Evolutionary conservation across 2,888 invertebrate genomes (phyloP), one percentile per base, ranked within the genome.

Genomic region (Zonitis immaculata): DNA sequence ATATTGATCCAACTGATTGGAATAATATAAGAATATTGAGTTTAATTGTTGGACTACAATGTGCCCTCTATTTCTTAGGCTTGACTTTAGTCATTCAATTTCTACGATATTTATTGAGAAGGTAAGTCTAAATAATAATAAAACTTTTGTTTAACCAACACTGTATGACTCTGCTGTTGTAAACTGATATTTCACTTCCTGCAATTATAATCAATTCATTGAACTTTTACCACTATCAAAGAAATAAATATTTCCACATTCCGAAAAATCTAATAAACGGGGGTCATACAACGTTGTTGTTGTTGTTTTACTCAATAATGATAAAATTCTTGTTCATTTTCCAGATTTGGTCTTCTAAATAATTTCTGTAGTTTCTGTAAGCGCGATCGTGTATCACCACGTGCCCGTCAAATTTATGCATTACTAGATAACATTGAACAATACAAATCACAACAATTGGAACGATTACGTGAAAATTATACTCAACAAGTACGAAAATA

Each of bases 401-500:
- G 90, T 51, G 85, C 89, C 22, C 84, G 89, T 55, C 91, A 93
- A 74, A 87, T 95, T 59, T 88, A 88, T 71, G 87, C 86, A 63
- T 89, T 95, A 85, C 77, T 95, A 66, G 94, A 95, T 72, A 91
- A 88, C 74, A 89, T 95, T 65, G 94, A 95, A 72, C 86, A 86
- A 61, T 93, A 94, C 77, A 93, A 93, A 76, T 87, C 87, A 56
- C 90, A 88, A 71, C 94, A 95, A 70, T 78, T 95, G 67, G 94
- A 95, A 66, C 85, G 87, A 66, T 78, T 96, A 56, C 80, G 93
- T 25, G 95, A 95, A 73, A 95, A 95, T 77, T 96, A 96, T 74
- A 87, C 91, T 46, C 85, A 87, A 74, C 95, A 95, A 82, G 88
- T 89, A 69, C 76, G 67, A 28, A 7, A 64, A n/a, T n/a, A n/a